Percentiles rank a stretch among this genome's conserved stretches.
These are phyloP conservation scores for Sphaeridia pumilis DNA, from an alignment of 2,888 invertebrate genomes.

Conservation along the genomic window DNA sequence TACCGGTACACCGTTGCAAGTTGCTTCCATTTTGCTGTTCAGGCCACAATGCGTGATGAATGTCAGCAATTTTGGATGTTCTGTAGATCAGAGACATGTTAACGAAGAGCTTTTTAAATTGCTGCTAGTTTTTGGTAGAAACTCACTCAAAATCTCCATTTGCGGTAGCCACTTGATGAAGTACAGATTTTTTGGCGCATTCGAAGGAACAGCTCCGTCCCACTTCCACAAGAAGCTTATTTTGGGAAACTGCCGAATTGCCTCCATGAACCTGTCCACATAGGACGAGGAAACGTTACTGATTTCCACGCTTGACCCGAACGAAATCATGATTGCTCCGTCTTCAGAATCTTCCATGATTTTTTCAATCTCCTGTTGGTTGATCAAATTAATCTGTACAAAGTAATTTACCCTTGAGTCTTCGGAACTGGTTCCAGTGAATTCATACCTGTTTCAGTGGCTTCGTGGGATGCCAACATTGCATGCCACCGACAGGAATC, in stretches of 20 bases:
- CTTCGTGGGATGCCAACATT: constrained; percentile 14
- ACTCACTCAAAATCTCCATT: constrained; percentile 29
- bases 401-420: not conserved
- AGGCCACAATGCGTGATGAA: constrained; percentile 33
- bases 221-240: constrained; percentile 28
- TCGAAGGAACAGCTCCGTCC: constrained; percentile 24
- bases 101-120: not conserved
- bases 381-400: not conserved
- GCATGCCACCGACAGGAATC: constrained; percentile 15
- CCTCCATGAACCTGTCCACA: constrained; percentile 25
- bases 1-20: constrained; percentile 28
- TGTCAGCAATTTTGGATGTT: constrained; percentile 22
- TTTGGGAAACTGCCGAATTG: constrained; percentile 20
- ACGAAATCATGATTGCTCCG: constrained; percentile 29
- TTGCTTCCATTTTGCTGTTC: constrained; percentile 31
- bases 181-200: constrained; percentile 20
- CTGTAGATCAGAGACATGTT: constrained; percentile 5
- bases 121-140: not conserved
- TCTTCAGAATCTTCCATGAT: constrained; percentile 25
- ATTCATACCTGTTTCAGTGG: constrained; percentile 6
- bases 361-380: constrained; percentile 15
- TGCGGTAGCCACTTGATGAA: constrained; percentile 32
- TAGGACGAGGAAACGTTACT: constrained; percentile 17
- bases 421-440: not conserved
- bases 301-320: constrained; percentile 30